phyloP scores from a whole-genome alignment of 1,140 invertebrate genomes.

The Elysia chlorotica region DNA sequence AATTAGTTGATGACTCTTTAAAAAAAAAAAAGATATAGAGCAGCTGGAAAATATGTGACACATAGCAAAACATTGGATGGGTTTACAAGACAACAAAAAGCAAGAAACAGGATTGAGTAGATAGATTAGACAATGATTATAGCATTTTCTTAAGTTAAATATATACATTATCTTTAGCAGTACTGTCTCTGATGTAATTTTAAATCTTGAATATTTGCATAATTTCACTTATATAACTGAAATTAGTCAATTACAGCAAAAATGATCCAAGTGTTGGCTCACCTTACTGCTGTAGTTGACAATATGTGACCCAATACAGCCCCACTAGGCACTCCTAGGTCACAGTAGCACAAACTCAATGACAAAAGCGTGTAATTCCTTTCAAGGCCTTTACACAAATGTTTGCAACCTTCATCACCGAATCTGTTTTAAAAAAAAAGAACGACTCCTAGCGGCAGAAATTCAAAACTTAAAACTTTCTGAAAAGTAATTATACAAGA shows the following conservation, averaged over 20 bases:
- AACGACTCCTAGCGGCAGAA: background rate
- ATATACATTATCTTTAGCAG: background rate
- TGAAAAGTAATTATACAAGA: background rate
- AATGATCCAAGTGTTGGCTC: background rate
- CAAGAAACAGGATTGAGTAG: no score
- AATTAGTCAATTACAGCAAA: background rate
- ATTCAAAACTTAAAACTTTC: background rate
- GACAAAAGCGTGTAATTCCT: constrained; percentile 52
- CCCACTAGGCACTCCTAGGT: constrained; percentile 42
- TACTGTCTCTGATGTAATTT: background rate
- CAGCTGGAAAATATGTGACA: no score
- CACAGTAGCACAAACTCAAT: constrained; percentile 55
- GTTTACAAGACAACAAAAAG: no score
- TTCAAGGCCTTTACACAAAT: constrained; percentile 52
- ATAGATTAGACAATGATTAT: background rate
- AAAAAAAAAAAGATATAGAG: no score
- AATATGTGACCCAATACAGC: constrained; percentile 47
- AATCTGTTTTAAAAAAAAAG: constrained; percentile 36
- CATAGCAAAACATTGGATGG: no score
- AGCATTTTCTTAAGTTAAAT: background rate
- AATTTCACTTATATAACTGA: background rate
- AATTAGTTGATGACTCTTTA: no score
- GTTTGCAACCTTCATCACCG: constrained; percentile 54
- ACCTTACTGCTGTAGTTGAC: constrained; percentile 58
- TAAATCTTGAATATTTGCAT: background rate